phyloP scores from a whole-genome alignment of 2,888 invertebrate species.

The Cosmia trapezina region DNA sequence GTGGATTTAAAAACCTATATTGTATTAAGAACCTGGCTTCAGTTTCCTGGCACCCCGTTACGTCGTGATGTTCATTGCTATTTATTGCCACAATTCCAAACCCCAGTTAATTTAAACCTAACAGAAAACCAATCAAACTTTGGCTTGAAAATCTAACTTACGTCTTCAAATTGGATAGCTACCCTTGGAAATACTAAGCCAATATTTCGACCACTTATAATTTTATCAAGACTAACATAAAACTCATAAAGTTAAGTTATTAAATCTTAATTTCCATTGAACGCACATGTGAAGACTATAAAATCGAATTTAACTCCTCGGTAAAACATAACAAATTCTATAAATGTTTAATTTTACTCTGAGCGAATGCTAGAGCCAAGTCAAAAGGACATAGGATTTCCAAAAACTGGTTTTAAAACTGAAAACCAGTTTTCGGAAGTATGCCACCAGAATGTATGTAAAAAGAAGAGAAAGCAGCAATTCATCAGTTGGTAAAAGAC shows the following conservation, averaged over 20 bases:
- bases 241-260: neutral
- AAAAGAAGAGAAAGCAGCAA: neutral
- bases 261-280: constrained; percentile 20
- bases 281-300: neutral
- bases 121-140: constrained; percentile 10
- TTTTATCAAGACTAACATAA: constrained; percentile 8
- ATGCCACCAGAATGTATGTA: neutral
- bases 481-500: too few relatives aligned
- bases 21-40: neutral
- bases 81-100: neutral
- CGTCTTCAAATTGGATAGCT: neutral
- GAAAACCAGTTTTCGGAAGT: neutral
- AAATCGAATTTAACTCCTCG: neutral
- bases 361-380: neutral
- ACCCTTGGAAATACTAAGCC: neutral
- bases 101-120: neutral
- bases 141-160: neutral
- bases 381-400: neutral
- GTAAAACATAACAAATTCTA: neutral
- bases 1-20: neutral
- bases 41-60: neutral
- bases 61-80: neutral
- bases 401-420: neutral
- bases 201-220: neutral
- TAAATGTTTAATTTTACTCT: neutral